Percentiles rank a stretch among this genome's conserved stretches.
Conservation (phyloP, 2,888 invertebrate species). For the Pyrrhia umbra region DNA sequence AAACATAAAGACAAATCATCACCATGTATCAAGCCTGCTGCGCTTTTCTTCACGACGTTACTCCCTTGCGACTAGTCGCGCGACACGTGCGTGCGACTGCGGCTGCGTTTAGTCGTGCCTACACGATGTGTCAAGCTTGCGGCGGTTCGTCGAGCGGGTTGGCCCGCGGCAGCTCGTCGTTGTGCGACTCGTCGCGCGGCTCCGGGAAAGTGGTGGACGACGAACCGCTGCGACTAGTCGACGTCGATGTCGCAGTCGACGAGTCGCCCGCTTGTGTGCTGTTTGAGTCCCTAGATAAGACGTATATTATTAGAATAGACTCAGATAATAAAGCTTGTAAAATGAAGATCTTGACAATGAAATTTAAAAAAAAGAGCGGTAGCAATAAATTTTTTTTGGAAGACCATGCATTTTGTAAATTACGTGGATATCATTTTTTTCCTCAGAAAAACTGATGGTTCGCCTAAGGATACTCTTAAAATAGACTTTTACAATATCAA, state of each 20-base stretch:
- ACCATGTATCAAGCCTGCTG: conserved; percentile 10
- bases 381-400: too few species aligned
- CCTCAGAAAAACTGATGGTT: too few species aligned
- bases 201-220: conserved; percentile 54
- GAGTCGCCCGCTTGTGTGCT: conserved; percentile 70
- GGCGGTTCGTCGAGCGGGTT: conserved; percentile 87
- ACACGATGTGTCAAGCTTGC: conserved; percentile 80
- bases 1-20: conserved; percentile 18
- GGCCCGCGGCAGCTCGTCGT: conserved; percentile 80
- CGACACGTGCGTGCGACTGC: too few species aligned
- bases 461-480: too few species aligned
- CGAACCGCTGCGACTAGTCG: conserved; percentile 71
- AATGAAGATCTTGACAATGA: too few species aligned
- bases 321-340: too few species aligned
- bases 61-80: conserved; percentile 1
- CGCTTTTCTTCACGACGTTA: conserved; percentile 7
- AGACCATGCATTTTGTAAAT: too few species aligned
- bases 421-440: too few species aligned
- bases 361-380: too few species aligned
- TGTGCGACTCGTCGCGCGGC: conserved; percentile 53
- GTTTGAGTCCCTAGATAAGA: conserved; percentile 71
- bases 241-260: conserved; percentile 69
- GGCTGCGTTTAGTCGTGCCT: conserved; percentile 1
- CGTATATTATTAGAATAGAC: too few species aligned
- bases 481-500: too few species aligned